These are phyloP conservation scores for Rutpela maculata DNA, from an alignment of 2,888 invertebrate genomes.

Conservation along the genomic window DNA sequence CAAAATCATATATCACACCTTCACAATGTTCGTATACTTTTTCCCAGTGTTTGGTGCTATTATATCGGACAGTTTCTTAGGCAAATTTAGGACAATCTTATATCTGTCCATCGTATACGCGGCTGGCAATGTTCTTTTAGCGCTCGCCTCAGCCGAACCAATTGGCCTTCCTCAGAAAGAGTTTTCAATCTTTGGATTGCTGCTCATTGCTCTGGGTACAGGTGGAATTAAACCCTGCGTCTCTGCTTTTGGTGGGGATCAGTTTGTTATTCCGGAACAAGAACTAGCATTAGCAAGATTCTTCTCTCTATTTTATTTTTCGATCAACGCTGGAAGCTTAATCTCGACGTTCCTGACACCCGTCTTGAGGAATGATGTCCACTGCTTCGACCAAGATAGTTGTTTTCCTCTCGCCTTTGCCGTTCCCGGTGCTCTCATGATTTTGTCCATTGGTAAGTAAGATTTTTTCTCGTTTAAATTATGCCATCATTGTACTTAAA, in stretches of 20 bases:
- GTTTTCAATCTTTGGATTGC: constrained; percentile 78
- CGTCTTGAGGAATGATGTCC: constrained; percentile 85
- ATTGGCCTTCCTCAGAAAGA: constrained; percentile 76
- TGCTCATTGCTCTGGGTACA: constrained; percentile 90
- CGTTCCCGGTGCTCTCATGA: constrained; percentile 91
- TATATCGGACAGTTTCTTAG: constrained; percentile 93
- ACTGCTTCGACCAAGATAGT: constrained; percentile 85
- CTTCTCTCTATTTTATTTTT: constrained; percentile 96
- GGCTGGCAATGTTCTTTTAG: constrained; percentile 86
- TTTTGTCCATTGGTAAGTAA: constrained; percentile 83
- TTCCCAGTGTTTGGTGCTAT: constrained; percentile 94
- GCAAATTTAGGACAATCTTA: constrained; percentile 93
- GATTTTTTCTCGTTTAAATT: neutral
- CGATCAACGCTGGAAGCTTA: constrained; percentile 93
- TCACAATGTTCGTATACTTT: constrained; percentile 92
- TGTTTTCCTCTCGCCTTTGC: constrained; percentile 93
- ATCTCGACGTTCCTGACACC: constrained; percentile 93
- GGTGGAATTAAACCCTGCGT: constrained; percentile 98
- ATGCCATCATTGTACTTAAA: no score
- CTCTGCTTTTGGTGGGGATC: constrained; percentile 96
- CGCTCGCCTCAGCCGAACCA: constrained; percentile 81
- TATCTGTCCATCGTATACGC: constrained; percentile 93
- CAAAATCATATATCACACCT: constrained; percentile 92
- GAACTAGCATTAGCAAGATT: constrained; percentile 86
- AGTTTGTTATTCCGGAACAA: constrained; percentile 89